A percentile compares a stretch with the other conserved stretches of the same genome.
These are phyloP conservation scores for Moxostoma hubbsi DNA, from an alignment of 2,797 vertebrate species.

Conservation along the genomic window DNA sequence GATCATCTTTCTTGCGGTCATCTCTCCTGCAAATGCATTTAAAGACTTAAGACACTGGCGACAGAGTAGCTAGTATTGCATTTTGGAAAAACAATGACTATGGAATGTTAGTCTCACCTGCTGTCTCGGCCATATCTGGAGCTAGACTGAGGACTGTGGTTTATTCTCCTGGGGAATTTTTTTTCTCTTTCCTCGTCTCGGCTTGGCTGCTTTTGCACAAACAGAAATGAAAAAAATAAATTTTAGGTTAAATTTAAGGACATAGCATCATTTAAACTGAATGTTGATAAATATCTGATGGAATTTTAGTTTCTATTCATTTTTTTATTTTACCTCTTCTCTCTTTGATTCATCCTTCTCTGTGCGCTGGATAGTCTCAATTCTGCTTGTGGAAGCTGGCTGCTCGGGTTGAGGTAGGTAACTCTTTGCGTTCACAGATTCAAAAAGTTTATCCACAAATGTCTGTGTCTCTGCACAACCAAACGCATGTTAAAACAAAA, in stretches of 20 bases:
- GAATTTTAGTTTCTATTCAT: background rate
- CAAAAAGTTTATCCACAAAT: constrained; percentile 98
- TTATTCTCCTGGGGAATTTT: constrained; percentile 91
- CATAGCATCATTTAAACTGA: background rate
- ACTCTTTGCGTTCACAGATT: constrained; percentile 93
- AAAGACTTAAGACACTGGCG: background rate
- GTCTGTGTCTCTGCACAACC: constrained; percentile 87
- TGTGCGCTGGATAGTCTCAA: constrained; percentile 82
- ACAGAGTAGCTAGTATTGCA: too few species aligned
- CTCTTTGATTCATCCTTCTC: constrained; percentile 94
- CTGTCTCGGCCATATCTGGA: constrained; percentile 92
- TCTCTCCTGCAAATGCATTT: constrained; percentile 81
- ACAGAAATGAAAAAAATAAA: too few species aligned
- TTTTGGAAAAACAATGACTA: background rate
- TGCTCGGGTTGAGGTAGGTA: constrained; percentile 93
- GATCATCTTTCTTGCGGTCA: constrained; percentile 95
- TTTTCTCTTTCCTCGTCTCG: constrained; percentile 95
- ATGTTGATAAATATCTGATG: background rate
- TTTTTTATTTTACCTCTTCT: constrained; percentile 82
- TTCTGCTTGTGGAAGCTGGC: constrained; percentile 79
- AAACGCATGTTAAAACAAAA: background rate
- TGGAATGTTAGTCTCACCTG: constrained; percentile 76
- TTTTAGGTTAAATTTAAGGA: background rate
- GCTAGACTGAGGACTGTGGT: constrained; percentile 92
- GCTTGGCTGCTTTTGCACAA: constrained; percentile 71